Base-by-base conservation (phyloP, 2,888 invertebrate genomes). In the Cryptophagus acutangulus region DNA sequence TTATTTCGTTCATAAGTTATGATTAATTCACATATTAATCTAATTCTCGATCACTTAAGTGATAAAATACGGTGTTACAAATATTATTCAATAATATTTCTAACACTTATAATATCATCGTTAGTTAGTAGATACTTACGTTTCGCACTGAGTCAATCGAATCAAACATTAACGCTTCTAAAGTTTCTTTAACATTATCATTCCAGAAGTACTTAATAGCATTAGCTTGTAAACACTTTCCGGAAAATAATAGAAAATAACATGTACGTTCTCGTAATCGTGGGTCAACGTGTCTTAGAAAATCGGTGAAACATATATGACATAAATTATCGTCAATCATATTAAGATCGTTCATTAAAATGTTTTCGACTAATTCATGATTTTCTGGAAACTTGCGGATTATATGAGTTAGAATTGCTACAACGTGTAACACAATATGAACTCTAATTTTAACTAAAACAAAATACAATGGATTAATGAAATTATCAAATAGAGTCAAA, bases 341-440 rank as follows among this genome's bases (percentile, higher is more conserved):
- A 17, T 47, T 48, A 15, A 55, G 46, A 46, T 63, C 62, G n/a
- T 76, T 76, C 41, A 81, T 71, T 3, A 87, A 69, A 43, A 89
- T 79, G 55, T 78, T 79, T 59, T 86, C 85, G 0, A 89, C 81
- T 1, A 88, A 72, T 41, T 82, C 82, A 0, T 81, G 80, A 60
- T 87, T 84, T 58, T 87, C 85, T 0, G 89, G 87, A 12, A 82
- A 67, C 43, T 81, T 81, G 50, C 85, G 77, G 10, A 89, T 66
- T 2, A 88, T 75, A 8, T 85, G 82, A 36, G 81, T 84, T 5
- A 90, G 71, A 17, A 88, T 74, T 0, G 87, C 85, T 16, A 88
- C 63, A 6, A 87, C 71, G 61, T 85, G 84, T 14, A 79, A 71
- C 0, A 80, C 81, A 20, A 87, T 74, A 10, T 84, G 73, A 1